These are phyloP conservation scores for Ormyrus thymus DNA, from an alignment of 2,888 invertebrate genomes.

Conservation along the genomic window DNA sequence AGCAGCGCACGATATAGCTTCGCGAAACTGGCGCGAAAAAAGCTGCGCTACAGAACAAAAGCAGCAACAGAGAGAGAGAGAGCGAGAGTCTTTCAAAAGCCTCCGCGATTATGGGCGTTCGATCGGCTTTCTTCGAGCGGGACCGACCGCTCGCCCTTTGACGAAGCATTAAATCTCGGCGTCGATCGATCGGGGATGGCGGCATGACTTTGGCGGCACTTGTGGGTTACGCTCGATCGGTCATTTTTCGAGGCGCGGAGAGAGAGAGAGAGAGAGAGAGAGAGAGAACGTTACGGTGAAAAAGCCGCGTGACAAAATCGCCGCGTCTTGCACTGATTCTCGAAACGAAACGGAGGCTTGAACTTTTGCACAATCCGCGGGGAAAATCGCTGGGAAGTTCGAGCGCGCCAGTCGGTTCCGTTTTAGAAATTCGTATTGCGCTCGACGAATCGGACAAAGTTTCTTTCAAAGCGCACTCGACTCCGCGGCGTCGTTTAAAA, in stretches of 20 bases:
- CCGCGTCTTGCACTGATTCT: neutral
- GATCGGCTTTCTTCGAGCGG: constrained; percentile 20
- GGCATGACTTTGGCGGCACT: neutral
- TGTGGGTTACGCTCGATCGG: neutral
- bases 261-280: no score
- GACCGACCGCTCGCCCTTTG: constrained; percentile 25
- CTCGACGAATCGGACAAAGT: no score
- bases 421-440: no score
- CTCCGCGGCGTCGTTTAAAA: no score
- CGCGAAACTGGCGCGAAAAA: no score
- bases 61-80: no score
- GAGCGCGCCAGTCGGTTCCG: neutral
- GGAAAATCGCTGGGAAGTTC: neutral
- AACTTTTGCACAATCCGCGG: no score
- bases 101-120: constrained; percentile 1
- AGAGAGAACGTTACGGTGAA: neutral
- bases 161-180: constrained; percentile 42
- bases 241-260: constrained; percentile 8
- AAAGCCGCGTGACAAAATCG: neutral
- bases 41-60: no score
- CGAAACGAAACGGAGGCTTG: no score
- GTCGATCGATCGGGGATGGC: constrained; percentile 36
- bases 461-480: no score
- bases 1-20: no score
- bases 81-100: neutral